Conservation (phyloP, 2,888 invertebrate genomes). For the Pandemis cinnamomeana region DNA sequence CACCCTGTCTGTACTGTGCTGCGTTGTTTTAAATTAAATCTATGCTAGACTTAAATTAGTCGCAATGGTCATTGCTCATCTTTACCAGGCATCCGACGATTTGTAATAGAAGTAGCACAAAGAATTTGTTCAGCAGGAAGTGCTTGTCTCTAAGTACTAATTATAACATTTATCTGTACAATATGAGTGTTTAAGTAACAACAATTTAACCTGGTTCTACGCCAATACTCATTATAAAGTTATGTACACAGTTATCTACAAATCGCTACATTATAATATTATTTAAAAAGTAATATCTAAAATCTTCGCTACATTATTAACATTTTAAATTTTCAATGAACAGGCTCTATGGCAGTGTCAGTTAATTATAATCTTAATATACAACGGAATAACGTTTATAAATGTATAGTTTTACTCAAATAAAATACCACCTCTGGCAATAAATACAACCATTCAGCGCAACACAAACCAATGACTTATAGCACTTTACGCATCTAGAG, state of each 20-base stretch:
- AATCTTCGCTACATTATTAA: conserved; percentile 10
- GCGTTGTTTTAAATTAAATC: background rate
- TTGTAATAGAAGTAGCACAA: background rate
- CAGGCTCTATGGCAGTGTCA: conserved; percentile 35
- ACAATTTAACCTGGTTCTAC: conserved; percentile 14
- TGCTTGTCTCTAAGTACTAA: background rate
- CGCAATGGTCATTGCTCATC: background rate
- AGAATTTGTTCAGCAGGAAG: background rate
- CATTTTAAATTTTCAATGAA: conserved; percentile 9
- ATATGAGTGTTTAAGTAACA: conserved; percentile 15
- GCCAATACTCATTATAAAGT: conserved; percentile 6
- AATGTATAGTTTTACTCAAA: background rate
- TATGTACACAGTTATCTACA: conserved; percentile 13
- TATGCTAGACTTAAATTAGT: background rate
- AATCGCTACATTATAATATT: conserved; percentile 3
- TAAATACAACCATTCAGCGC: conserved; percentile 27
- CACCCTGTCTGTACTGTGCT: background rate
- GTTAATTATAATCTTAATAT: conserved; percentile 19
- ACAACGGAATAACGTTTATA: conserved; percentile 17
- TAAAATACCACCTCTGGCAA: conserved; percentile 12
- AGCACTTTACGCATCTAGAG: background rate
- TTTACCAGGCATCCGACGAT: background rate
- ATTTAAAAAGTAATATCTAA: conserved; percentile 1
- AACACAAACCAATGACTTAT: background rate
- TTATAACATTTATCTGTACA: conserved; percentile 1